Evolutionary conservation across 2,113 vertebrate species (phyloP), one percentile per base, ranked within the genome.

Genomic region (Hymenochirus boettgeri): DNA sequence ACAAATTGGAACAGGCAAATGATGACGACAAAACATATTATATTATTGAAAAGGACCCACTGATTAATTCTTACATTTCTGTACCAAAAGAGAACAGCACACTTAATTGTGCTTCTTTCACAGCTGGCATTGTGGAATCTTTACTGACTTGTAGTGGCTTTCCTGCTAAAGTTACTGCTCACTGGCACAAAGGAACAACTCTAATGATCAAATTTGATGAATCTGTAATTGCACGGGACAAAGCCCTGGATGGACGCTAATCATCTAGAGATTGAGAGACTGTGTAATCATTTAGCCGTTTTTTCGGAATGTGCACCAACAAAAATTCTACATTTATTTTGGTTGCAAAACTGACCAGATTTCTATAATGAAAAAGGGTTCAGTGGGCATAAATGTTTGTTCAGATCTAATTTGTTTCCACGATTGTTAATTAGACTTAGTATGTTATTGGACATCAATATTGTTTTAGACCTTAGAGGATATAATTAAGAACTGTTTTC

Each of bases 181-280:
- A 96, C 77, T 96, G 95, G 95, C 94, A 97, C 83, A 97, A 97
- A 76, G 94, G 95, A 63, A 97, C 94, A 76, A 96, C 94, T 0
- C 90, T 97, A n/a, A 97, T 97, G 94, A 97, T 97, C 61, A 95
- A 95, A 79, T 97, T 97, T 3, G 92, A 95, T 2, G 95, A 96
- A 66, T 86, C 88, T 0, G 94, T 96, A 48, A 93, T 97, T 3
- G 83, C 88, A 21, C 85, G 95, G 1, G 95, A 97, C 72, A 93
- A 93, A 69, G 82, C 90, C 23, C 42, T 95, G 73, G 94, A 96
- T 23, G 90, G 92, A 19, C 90, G 94, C 74, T 96, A 82, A 82
- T n/a, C n/a, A n/a, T n/a, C n/a, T n/a, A n/a, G n/a, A n/a, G n/a
- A n/a, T n/a, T n/a, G n/a, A n/a, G n/a, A n/a, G n/a, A n/a, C n/a